Conservation (phyloP, 37 sponge, comb jelly and placozoan species). For the Beroe ovata region DNA sequence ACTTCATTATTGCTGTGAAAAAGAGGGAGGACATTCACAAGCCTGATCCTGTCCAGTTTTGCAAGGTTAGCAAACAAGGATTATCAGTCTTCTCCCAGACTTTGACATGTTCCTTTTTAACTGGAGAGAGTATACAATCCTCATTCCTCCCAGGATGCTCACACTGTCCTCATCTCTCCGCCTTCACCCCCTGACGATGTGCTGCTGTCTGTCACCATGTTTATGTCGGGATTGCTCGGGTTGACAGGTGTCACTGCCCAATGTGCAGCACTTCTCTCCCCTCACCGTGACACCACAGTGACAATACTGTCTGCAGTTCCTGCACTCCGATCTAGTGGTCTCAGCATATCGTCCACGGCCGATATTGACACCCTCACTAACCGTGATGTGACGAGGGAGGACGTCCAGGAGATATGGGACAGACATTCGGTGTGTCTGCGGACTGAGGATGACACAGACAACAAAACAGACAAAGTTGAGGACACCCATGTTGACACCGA, state of each 20-base stretch:
- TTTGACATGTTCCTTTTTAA: no score
- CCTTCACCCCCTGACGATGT: conserved; percentile 7
- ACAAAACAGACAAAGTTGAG: no score
- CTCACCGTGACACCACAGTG: not conserved
- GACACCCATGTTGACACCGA: not conserved
- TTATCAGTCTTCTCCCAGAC: no score
- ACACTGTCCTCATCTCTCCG: not conserved
- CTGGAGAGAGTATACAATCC: no score
- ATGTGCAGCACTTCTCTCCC: not conserved
- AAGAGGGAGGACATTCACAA: not conserved
- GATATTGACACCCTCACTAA: not conserved
- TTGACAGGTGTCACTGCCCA: not conserved
- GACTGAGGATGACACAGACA: not conserved
- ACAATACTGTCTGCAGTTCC: conserved; percentile 20
- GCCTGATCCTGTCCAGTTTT: not conserved
- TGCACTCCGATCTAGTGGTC: not conserved
- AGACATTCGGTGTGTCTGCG: not conserved
- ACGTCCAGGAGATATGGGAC: not conserved
- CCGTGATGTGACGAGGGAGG: not conserved
- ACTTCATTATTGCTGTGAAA: not conserved
- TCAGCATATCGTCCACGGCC: not conserved
- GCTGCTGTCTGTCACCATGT: not conserved
- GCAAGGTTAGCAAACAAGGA: no score
- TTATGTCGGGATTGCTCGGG: conserved; percentile 20
- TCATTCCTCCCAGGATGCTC: conserved; percentile 9